Base-by-base conservation (phyloP, 2,888 invertebrate species). In the Polydrusus cervinus region DNA sequence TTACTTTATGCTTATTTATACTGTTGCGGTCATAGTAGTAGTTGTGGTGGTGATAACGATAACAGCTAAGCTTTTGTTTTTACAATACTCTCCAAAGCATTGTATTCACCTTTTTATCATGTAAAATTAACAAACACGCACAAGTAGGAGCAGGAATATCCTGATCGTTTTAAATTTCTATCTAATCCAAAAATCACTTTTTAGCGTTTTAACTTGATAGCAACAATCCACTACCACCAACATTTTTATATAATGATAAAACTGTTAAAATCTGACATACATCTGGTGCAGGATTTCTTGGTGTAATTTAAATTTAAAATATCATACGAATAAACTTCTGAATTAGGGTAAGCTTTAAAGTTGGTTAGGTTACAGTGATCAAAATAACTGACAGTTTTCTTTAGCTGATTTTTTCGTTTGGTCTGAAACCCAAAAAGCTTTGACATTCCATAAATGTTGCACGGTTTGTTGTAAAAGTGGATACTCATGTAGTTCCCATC, bases 401-500 rank as follows among this genome's bases (percentile, higher is more conserved):
- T 60, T n/a, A 68, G 70, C 75, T 20, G 75, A 30, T 57, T 30
- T 30, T 57, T 57, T 57, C 57, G 30, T 30, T 30, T 34, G 9
- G 57, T 57, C 30, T 57, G 57, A 30, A 57, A 57, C 7, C 57
- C 34, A 30, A 57, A 57, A 7, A 14, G 85, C 7, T 11, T 57
- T 57, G 1, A 57, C 18, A 85, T 78, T 83, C 83, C 9, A 84
- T 76, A 10, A 81, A 75, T 86, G 69, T 20, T 53, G 77, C 84
- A 82, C 30, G 9, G 57, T 16, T 84, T 82, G 67, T 69, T 76
- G 7, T 83, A 86, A 13, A 1, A 30, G 13, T 0, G 86, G 86
- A 79, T 84, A 85, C 79, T 85, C 84, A 78, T 84, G 84, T 30
- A 87, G 57, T 69, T 86, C 84, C 85, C 85, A 86, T 34, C 81